Conservation (phyloP, 2,888 invertebrate species). For the Desoria tigrina region DNA sequence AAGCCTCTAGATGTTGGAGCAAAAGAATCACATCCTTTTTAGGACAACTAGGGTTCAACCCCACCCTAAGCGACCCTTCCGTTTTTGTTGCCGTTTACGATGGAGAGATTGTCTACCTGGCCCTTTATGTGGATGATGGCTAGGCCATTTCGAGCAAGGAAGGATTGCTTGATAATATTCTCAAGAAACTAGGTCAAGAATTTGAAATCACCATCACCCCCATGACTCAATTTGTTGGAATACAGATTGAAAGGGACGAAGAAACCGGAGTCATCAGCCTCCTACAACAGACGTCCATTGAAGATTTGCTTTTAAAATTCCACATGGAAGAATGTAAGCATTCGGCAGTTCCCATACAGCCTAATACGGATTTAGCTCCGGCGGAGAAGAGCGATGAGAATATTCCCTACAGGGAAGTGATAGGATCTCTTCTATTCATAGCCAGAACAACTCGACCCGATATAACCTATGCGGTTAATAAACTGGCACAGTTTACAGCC, state of each 20-base stretch:
- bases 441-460: slow-evolving; percentile 47
- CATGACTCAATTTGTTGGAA: too few relatives aligned
- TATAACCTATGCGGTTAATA: slow-evolving; percentile 44
- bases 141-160: slow-evolving; percentile 14
- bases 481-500: slow-evolving; percentile 42
- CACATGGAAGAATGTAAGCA: slow-evolving; percentile 31
- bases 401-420: slow-evolving; percentile 38
- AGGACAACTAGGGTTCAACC: slow-evolving; percentile 18
- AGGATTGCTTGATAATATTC: too few relatives aligned
- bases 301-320: slow-evolving; percentile 19
- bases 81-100: slow-evolving; percentile 17
- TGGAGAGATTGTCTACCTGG: slow-evolving; percentile 21
- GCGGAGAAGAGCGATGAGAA: not conserved
- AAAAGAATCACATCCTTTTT: slow-evolving; percentile 32
- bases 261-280: too few relatives aligned
- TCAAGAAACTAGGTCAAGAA: too few relatives aligned
- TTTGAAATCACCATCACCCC: too few relatives aligned
- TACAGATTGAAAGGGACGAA: too few relatives aligned
- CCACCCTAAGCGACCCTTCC: slow-evolving; percentile 29
- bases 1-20: slow-evolving; percentile 49
- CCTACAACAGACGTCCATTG: slow-evolving; percentile 20
- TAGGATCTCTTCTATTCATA: slow-evolving; percentile 50
- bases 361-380: not conserved
- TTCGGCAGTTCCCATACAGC: slow-evolving; percentile 25
- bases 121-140: slow-evolving; percentile 50